Conservation (phyloP, 2,888 invertebrate genomes). For the Parnassius glacialis region DNA sequence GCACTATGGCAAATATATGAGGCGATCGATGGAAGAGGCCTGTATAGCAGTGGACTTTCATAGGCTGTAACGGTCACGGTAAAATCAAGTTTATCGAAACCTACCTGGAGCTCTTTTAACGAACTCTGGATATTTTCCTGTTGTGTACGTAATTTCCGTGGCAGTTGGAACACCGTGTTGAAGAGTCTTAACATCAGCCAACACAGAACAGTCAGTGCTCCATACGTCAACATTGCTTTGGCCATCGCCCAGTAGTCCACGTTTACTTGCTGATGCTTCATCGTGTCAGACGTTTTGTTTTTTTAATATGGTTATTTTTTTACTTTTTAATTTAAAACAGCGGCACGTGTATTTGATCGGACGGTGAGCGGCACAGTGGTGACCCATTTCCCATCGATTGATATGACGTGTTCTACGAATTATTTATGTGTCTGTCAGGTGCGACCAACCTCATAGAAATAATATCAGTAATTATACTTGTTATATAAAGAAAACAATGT, state of each 20-base stretch:
- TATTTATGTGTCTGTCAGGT: conserved; percentile 57
- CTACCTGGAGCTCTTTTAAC: conserved; percentile 73
- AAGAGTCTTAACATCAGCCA: conserved; percentile 85
- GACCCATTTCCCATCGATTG: conserved; percentile 66
- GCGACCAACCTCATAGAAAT: conserved; percentile 39
- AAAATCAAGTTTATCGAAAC: not conserved
- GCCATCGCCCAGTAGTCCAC: conserved; percentile 86
- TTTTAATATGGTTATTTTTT: conserved; percentile 5
- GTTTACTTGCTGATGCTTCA: conserved; percentile 85
- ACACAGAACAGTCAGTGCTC: conserved; percentile 80
- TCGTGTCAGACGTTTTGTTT: conserved; percentile 39
- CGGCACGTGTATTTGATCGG: conserved; percentile 30
- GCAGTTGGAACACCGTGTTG: conserved; percentile 84
- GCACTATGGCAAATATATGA: too few relatives aligned
- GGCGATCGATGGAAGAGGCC: too few relatives aligned
- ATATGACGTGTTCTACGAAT: conserved; percentile 51
- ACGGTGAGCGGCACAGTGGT: conserved; percentile 44
- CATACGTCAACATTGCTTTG: conserved; percentile 82
- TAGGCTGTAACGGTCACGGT: too few relatives aligned
- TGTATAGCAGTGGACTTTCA: too few relatives aligned
- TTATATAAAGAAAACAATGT: too few relatives aligned
- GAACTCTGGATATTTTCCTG: conserved; percentile 74
- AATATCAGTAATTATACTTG: not conserved
- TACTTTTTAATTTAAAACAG: not conserved
- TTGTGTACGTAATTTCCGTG: conserved; percentile 80